Conservation (phyloP, 2,113 vertebrate genomes). For the Alligator sinensis region DNA sequence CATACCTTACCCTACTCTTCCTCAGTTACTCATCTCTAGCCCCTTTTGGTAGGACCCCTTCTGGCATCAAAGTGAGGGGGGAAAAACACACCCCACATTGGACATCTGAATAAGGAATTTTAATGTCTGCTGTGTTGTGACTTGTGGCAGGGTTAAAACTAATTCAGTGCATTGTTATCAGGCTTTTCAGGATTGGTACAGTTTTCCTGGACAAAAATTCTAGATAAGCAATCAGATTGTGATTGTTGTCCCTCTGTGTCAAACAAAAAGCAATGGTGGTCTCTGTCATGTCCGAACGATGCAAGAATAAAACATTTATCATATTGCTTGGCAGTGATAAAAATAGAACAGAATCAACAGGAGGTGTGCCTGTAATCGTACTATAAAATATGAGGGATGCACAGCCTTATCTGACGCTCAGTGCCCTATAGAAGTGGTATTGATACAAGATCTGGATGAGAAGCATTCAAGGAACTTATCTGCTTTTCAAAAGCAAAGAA, state of each 20-base stretch:
- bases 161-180: not conserved
- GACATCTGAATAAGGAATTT: not conserved
- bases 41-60: not conserved
- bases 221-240: not conserved
- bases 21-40: fast-evolving
- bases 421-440: not conserved
- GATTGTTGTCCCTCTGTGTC: not conserved
- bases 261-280: fast-evolving
- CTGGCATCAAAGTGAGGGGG: not conserved
- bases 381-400: not conserved
- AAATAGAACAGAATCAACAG: not conserved
- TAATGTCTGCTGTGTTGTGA: not conserved
- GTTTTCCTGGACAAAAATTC: fast-evolving
- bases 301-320: not conserved
- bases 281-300: fast-evolving
- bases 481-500: not conserved
- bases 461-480: not conserved
- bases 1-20: not conserved
- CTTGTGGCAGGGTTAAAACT: not conserved
- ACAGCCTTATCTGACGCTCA: not conserved
- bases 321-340: not conserved
- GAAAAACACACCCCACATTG: not conserved
- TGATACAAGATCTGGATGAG: not conserved
- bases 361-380: not conserved
- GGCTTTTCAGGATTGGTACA: not conserved